These are phyloP conservation scores for Corythornis leucogaster DNA, from an alignment of 2,797 vertebrate genomes.

Conservation along the genomic window DNA sequence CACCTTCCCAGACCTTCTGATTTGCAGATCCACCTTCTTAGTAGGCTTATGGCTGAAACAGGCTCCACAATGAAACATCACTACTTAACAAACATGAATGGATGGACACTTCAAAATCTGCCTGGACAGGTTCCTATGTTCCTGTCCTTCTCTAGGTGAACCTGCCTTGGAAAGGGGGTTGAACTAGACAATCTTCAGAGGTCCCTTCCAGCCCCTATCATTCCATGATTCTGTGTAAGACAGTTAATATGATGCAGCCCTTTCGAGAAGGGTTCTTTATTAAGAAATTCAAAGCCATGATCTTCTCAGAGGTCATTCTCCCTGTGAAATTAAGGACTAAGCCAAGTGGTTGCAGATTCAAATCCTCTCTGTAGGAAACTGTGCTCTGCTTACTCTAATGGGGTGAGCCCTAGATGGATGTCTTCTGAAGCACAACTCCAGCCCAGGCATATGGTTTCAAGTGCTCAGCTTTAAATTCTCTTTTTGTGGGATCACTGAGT, in stretches of 20 bases:
- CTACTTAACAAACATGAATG: not conserved
- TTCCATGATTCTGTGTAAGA: not conserved
- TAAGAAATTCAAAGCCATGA: not conserved
- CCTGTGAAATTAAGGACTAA: not conserved
- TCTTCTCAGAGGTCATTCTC: not conserved
- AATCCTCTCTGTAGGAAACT: not conserved
- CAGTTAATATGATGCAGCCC: not conserved
- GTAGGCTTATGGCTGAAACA: not conserved
- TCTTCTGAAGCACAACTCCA: not conserved
- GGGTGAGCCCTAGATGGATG: not conserved
- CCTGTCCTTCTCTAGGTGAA: too few species aligned
- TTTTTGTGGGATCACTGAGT: not conserved
- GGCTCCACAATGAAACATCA: not conserved
- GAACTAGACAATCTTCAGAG: too few species aligned
- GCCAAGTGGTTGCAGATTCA: not conserved
- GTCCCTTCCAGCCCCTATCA: too few species aligned
- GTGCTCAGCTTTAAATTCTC: not conserved
- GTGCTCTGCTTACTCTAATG: not conserved
- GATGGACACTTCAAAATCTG: too few species aligned
- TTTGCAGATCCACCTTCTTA: not conserved
- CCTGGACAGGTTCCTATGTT: too few species aligned
- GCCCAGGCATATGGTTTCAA: not conserved
- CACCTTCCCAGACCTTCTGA: not conserved
- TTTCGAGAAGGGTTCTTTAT: not conserved
- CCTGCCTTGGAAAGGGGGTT: too few species aligned